phyloP scores from a whole-genome alignment of 2,113 vertebrate genomes.

The Arvicanthis niloticus region DNA sequence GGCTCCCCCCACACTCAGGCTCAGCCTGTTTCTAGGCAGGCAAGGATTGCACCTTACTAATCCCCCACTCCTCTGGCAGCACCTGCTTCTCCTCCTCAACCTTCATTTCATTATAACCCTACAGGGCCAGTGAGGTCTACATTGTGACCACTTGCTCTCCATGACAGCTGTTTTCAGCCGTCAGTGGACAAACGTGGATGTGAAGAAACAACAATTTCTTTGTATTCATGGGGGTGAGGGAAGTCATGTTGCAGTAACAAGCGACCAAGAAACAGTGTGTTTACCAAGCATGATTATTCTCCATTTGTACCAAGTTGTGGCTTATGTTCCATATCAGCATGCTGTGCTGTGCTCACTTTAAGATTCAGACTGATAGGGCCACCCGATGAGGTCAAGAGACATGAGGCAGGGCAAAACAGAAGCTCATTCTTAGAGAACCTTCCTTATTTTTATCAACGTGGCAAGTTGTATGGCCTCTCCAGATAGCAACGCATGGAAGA shows the following conservation, averaged over 20 bases:
- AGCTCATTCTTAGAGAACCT: not conserved
- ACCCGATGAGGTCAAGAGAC: not conserved
- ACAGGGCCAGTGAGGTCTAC: not conserved
- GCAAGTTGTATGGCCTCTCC: not conserved
- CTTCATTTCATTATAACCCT: too few species aligned
- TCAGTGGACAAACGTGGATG: not conserved
- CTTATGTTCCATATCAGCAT: not conserved
- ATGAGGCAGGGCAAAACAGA: not conserved
- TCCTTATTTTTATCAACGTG: not conserved
- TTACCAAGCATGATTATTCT: not conserved
- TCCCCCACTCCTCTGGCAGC: too few species aligned
- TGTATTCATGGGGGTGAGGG: not conserved
- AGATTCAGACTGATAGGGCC: not conserved
- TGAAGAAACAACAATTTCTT: not conserved
- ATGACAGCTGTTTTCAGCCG: not conserved
- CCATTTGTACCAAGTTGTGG: not conserved
- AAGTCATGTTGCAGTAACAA: constrained; percentile 26
- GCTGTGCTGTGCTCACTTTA: not conserved
- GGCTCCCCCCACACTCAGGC: not conserved
- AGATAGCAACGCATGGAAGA: not conserved
- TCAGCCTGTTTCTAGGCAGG: not conserved
- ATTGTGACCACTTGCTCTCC: not conserved
- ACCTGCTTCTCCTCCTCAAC: not conserved
- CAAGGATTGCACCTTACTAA: not conserved
- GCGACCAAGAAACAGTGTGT: not conserved